phyloP scores from a whole-genome alignment of 2,797 vertebrate genomes.

The Tragelaphus oryx region DNA sequence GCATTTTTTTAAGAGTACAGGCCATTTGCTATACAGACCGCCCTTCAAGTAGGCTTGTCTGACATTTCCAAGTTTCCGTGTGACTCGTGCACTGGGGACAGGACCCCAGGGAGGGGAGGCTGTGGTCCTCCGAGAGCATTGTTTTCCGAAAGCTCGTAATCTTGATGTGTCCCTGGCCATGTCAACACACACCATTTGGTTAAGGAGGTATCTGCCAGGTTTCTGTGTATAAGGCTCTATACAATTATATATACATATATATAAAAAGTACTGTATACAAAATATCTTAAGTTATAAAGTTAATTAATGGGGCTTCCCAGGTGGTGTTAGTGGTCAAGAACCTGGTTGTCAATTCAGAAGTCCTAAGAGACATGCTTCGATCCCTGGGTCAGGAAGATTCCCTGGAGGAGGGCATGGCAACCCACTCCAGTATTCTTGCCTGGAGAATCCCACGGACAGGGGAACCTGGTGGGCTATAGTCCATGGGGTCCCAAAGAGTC shows the following conservation, averaged over 20 bases:
- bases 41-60: too few species aligned
- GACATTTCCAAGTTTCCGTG: accelerated
- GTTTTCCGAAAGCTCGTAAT: background rate
- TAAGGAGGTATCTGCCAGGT: background rate
- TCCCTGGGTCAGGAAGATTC: background rate
- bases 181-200: background rate
- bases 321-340: background rate
- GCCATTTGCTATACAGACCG: background rate
- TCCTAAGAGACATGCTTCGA: background rate
- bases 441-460: background rate
- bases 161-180: background rate
- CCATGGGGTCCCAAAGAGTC: background rate
- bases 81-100: background rate
- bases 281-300: background rate
- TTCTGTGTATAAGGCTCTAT: background rate
- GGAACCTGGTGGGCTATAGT: background rate
- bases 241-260: background rate
- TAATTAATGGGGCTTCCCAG: background rate
- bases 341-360: background rate
- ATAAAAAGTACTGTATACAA: background rate
- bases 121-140: background rate
- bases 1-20: background rate
- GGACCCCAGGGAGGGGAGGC: background rate
- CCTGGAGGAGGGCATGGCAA: background rate
- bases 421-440: background rate